Percentiles rank a stretch among this genome's conserved stretches.
These are phyloP conservation scores for Lumbricus terrestris DNA, from an alignment of 2,888 invertebrate genomes.

Conservation along the genomic window DNA sequence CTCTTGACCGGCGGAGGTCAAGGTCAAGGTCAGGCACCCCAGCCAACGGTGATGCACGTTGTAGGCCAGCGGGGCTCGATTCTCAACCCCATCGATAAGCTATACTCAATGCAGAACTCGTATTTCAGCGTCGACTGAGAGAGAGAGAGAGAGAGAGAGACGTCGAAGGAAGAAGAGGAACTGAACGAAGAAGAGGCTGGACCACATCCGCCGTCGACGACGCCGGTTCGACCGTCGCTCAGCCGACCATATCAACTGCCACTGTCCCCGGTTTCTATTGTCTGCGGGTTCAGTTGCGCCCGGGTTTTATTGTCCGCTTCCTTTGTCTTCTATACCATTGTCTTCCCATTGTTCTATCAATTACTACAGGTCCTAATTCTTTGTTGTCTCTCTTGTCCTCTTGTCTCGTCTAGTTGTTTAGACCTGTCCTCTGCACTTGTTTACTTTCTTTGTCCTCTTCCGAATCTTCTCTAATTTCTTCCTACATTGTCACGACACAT, in stretches of 20 bases:
- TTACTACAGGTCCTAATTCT: no score
- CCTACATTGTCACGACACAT: no score
- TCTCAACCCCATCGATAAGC: conserved; percentile 88
- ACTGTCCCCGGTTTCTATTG: no score
- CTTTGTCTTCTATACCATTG: no score
- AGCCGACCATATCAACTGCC: neutral
- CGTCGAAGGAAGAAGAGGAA: no score
- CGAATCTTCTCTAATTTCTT: no score
- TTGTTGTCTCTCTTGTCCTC: neutral
- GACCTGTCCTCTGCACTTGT: neutral
- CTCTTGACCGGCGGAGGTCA: neutral
- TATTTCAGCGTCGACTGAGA: conserved; percentile 70
- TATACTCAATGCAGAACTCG: conserved; percentile 96
- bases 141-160: no score
- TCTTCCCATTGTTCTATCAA: no score
- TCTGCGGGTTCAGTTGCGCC: no score
- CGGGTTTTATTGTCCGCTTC: no score
- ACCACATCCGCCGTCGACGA: neutral
- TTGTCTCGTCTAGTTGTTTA: neutral
- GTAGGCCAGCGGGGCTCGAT: neutral
- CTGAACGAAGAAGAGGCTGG: neutral
- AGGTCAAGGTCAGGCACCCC: neutral
- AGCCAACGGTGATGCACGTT: neutral
- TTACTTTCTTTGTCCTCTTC: no score
- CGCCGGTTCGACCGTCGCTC: neutral